phyloP scores from a whole-genome alignment of 2,113 vertebrate genomes.

The Sialia sialis region DNA sequence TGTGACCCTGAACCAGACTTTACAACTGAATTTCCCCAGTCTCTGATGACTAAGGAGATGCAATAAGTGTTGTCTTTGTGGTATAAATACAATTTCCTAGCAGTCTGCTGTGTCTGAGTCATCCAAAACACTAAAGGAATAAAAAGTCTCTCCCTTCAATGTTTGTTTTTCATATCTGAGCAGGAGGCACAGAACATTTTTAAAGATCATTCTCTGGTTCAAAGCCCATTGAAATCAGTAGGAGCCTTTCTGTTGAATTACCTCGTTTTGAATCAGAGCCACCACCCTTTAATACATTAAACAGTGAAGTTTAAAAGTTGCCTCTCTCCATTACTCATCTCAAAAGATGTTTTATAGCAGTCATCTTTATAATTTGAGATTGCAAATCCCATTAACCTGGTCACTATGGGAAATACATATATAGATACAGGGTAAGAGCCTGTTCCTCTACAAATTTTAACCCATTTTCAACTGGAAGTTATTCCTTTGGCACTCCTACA shows the following conservation, averaged over 20 bases:
- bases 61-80: conserved; percentile 21
- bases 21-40: neutral
- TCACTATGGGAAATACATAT: neutral
- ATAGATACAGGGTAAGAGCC: neutral
- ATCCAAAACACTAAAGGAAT: neutral
- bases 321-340: neutral
- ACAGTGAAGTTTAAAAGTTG: neutral
- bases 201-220: neutral
- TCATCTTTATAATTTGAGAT: neutral
- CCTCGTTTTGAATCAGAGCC: neutral
- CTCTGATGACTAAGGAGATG: conserved; percentile 30
- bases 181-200: neutral
- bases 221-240: neutral
- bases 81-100: conserved; percentile 12
- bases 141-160: neutral
- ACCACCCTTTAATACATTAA: neutral
- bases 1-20: neutral
- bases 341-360: neutral
- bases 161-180: neutral
- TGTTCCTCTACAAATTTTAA: neutral
- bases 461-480: neutral
- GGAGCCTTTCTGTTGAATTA: neutral
- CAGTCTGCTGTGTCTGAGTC: conserved; percentile 42
- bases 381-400: neutral
- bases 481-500: neutral